phyloP scores from a whole-genome alignment of 1,140 invertebrate species.

The Aphelenchoides avenae region DNA sequence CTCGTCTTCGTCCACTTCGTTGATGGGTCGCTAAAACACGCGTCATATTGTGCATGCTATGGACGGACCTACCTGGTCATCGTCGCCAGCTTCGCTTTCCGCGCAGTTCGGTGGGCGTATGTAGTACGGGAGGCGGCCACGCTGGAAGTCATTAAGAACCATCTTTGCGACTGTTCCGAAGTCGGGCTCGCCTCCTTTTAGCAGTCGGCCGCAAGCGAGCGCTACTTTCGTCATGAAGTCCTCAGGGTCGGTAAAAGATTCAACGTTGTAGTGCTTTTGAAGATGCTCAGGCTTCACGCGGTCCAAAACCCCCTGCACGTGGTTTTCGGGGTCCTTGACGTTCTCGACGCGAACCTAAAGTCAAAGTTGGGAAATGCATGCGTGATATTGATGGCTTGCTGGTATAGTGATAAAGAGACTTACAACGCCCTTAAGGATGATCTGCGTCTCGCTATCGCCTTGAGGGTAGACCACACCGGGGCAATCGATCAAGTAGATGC shows the following conservation, averaged over 20 bases:
- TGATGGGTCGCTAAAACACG: slow-evolving; percentile 45
- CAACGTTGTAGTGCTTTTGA: slow-evolving; percentile 72
- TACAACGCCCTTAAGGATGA: slow-evolving; percentile 78
- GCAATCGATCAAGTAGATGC: slow-evolving; percentile 97
- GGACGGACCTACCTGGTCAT: slow-evolving; percentile 14
- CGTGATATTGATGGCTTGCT: slow-evolving; percentile 38
- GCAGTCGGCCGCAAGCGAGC: slow-evolving; percentile 75
- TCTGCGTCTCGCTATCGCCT: slow-evolving; percentile 82
- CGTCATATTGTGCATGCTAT: slow-evolving; percentile 5
- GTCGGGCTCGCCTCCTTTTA: slow-evolving; percentile 94
- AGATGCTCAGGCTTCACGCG: slow-evolving; percentile 85
- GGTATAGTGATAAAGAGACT: slow-evolving; percentile 41
- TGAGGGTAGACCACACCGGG: slow-evolving; percentile 92
- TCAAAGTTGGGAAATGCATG: slow-evolving; percentile 20
- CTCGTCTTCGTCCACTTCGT: slow-evolving; percentile 44
- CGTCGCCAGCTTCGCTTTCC: slow-evolving; percentile 18
- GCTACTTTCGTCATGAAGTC: slow-evolving; percentile 92
- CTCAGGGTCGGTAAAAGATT: slow-evolving; percentile 66
- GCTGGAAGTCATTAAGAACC: slow-evolving; percentile 96
- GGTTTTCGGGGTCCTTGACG: slow-evolving; percentile 87
- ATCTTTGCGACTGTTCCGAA: slow-evolving; percentile 80
- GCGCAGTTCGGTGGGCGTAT: slow-evolving; percentile 46
- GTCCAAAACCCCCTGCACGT: slow-evolving; percentile 75
- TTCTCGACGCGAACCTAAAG: slow-evolving; percentile 81
- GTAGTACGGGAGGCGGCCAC: slow-evolving; percentile 70